A percentile compares a stretch with the other conserved stretches of the same genome.
These are phyloP conservation scores for Dysdera silvatica DNA, from an alignment of 1,140 invertebrate species.

Conservation along the genomic window DNA sequence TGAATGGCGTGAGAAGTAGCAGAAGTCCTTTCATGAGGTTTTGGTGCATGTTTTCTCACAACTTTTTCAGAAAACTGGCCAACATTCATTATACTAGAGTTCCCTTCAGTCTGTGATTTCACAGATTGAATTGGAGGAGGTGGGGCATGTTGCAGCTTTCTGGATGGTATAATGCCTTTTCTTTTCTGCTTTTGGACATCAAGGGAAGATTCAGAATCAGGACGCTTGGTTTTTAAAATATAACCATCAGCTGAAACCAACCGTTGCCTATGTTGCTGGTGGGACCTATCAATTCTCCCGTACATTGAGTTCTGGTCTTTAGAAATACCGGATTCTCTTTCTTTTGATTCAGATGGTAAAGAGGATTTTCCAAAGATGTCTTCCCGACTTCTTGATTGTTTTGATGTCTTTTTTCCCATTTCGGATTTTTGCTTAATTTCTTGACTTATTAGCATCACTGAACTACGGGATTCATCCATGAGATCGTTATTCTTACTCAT, in stretches of 20 bases:
- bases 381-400: background rate
- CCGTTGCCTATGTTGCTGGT: too few species aligned
- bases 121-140: too few species aligned
- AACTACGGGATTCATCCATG: background rate
- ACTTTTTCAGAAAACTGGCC: too few species aligned
- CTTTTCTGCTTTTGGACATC: background rate
- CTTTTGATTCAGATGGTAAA: background rate
- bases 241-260: too few species aligned
- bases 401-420: background rate
- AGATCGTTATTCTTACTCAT: background rate
- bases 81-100: too few species aligned
- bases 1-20: background rate
- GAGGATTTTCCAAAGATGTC: background rate
- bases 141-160: conserved; percentile 20
- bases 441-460: background rate
- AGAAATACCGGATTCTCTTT: background rate
- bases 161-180: background rate
- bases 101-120: too few species aligned
- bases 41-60: too few species aligned
- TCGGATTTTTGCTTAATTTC: background rate
- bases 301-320: too few species aligned
- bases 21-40: conserved; percentile 12
- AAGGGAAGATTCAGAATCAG: background rate
- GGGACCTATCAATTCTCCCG: too few species aligned
- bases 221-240: too few species aligned